Base-by-base conservation (phyloP, 92 coral and sea anemone genomes). In the Meandrina meandrites region DNA sequence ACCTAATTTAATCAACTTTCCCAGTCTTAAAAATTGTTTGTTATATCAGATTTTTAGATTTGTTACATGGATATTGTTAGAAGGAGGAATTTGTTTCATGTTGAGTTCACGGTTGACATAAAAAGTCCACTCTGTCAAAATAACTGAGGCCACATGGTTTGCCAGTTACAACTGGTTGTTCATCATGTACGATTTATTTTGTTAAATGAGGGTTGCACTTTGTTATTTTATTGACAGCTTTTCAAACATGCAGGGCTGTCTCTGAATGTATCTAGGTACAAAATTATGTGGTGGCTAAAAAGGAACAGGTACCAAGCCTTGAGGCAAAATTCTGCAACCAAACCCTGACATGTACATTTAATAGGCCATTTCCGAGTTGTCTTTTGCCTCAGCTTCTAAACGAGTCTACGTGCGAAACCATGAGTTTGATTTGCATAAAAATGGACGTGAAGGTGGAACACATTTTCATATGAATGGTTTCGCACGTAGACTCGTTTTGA, bases 291-390 rank as follows among this genome's bases (percentile, higher is more conserved):
- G 45, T 40, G 45, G 6, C 6, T 40, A 40, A 40, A 40, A 40
- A 40, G 45, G n/a, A n/a, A 40, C 45, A 40, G 45, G 45, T 40
- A 2, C 6, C 6, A 40, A 40, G 6, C 45, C 45, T 40, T 40
- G 3, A 40, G 45, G 45, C 45, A 40, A 40, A 40, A 40, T 40
- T 2, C 45, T 40, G n/a, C n/a, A n/a, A n/a, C n/a, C n/a, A n/a
- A n/a, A n/a, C n/a, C n/a, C n/a, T n/a, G n/a, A n/a, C n/a, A n/a
- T n/a, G n/a, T n/a, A n/a, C n/a, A n/a, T n/a, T n/a, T n/a, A 42
- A 67, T 53, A 56, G 73, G 17, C 47, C 54, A 58, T 58, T 45
- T 79, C 68, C 62, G 62, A 79, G 83, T 36, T 62, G 42, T 22
- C 67, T 18, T 62, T 40, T 32, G 13, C 60, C 82, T 62, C 67